These are phyloP conservation scores for Athalia circularis DNA, from an alignment of 2,888 invertebrate species.

Conservation along the genomic window DNA sequence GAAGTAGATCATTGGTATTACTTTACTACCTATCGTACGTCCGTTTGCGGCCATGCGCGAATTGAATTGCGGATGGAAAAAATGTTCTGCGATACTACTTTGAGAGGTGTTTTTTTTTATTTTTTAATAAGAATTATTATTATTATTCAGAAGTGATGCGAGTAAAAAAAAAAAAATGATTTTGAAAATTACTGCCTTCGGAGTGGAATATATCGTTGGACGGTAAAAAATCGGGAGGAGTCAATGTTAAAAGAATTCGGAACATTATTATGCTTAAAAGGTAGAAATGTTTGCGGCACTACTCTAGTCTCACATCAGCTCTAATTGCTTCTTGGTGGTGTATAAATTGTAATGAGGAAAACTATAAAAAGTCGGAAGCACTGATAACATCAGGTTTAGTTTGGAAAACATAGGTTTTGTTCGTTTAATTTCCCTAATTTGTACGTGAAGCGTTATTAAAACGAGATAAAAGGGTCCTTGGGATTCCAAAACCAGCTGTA, in stretches of 20 bases:
- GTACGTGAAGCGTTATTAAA: conserved; percentile 35
- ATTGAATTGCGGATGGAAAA: conserved; percentile 2
- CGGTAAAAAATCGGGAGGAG: neutral
- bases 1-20: conserved; percentile 21
- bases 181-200: neutral
- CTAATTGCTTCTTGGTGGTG: conserved; percentile 5
- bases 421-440: conserved; percentile 38
- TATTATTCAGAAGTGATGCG: too few relatives aligned
- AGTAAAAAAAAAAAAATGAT: too few relatives aligned
- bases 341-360: neutral
- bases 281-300: neutral
- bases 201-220: too few relatives aligned
- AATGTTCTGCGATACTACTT: neutral
- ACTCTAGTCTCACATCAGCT: neutral
- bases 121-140: conserved; percentile 23
- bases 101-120: neutral
- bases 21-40: neutral
- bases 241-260: neutral
- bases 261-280: neutral
- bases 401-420: conserved; percentile 21
- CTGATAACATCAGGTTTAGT: conserved; percentile 27
- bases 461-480: conserved; percentile 14
- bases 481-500: neutral
- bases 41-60: neutral
- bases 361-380: neutral